A percentile compares a stretch with the other conserved stretches of the same genome.
Evolutionary conservation across 2,797 vertebrate species (phyloP).

Genomic region (Sciurus vulgaris): DNA sequence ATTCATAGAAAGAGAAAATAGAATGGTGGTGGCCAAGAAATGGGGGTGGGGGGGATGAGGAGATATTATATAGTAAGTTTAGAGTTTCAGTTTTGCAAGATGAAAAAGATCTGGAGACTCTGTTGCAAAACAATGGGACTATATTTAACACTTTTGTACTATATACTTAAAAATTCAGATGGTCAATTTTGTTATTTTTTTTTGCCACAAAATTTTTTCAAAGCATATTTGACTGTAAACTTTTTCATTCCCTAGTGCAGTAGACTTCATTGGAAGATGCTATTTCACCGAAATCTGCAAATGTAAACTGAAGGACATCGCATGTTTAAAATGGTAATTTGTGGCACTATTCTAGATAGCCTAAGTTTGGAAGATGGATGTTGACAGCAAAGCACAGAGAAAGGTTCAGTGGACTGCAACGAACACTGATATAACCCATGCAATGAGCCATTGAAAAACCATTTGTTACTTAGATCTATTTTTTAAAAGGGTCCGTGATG

Average conservation of each 20-base stretch:
- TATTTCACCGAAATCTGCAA: constrained; percentile 97
- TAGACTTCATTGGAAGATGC: constrained; percentile 97
- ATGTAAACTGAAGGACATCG: constrained; percentile 97
- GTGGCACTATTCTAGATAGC: neutral
- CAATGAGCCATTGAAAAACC: constrained; percentile 60
- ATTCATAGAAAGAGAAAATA: constrained; percentile 18
- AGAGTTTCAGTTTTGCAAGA: constrained; percentile 32
- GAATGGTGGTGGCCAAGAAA: neutral
- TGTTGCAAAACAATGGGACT: neutral
- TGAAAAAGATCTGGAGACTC: neutral
- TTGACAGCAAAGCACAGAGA: constrained; percentile 57
- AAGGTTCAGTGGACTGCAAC: constrained; percentile 40
- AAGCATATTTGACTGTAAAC: neutral
- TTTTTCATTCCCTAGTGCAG: constrained; percentile 89
- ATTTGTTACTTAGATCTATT: constrained; percentile 58
- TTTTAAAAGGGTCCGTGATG: constrained; percentile 52
- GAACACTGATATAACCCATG: neutral
- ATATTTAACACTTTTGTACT: constrained; percentile 27
- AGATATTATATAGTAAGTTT: neutral
- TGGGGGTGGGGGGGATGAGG: neutral
- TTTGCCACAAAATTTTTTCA: neutral
- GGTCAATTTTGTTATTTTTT: constrained; percentile 11
- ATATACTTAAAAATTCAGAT: neutral
- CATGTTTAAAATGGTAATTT: constrained; percentile 97
- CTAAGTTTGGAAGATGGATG: constrained; percentile 57